phyloP scores from a whole-genome alignment of 2,888 invertebrate species.

The Diarsia brunnea region DNA sequence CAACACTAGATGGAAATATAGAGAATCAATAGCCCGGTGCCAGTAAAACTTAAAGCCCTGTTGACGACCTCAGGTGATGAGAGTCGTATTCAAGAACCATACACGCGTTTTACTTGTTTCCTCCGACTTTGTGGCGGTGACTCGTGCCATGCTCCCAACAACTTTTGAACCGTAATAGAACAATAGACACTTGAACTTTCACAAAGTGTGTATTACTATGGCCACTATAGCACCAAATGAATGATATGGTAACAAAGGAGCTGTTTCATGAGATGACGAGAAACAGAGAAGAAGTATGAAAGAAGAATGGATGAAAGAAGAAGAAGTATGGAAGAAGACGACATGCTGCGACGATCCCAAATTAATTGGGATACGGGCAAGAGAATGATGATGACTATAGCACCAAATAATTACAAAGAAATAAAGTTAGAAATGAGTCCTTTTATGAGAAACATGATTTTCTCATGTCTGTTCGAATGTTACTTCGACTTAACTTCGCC shows the following conservation, averaged over 20 bases:
- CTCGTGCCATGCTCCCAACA: too few species aligned
- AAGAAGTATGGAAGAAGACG: too few species aligned
- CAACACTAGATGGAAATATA: background rate
- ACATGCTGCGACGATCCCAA: too few species aligned
- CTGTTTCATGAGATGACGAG: too few species aligned
- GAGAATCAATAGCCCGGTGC: conserved; percentile 7
- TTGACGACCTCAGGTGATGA: background rate
- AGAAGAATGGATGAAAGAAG: too few species aligned
- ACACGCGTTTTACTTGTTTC: background rate
- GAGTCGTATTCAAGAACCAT: background rate
- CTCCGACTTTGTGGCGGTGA: background rate
- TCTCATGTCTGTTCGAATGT: too few species aligned
- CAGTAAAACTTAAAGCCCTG: background rate
- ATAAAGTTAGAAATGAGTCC: background rate
- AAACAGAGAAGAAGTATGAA: too few species aligned
- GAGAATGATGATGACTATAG: background rate
- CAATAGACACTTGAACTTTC: background rate
- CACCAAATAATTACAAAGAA: background rate
- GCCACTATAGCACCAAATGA: background rate
- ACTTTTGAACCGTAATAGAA: background rate
- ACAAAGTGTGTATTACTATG: background rate
- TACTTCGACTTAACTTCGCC: too few species aligned
- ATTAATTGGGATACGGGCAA: too few species aligned
- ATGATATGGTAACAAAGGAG: too few species aligned
- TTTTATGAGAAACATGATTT: background rate